phyloP scores from a whole-genome alignment of 2,113 vertebrate species.

The Brienomyrus brachyistius region DNA sequence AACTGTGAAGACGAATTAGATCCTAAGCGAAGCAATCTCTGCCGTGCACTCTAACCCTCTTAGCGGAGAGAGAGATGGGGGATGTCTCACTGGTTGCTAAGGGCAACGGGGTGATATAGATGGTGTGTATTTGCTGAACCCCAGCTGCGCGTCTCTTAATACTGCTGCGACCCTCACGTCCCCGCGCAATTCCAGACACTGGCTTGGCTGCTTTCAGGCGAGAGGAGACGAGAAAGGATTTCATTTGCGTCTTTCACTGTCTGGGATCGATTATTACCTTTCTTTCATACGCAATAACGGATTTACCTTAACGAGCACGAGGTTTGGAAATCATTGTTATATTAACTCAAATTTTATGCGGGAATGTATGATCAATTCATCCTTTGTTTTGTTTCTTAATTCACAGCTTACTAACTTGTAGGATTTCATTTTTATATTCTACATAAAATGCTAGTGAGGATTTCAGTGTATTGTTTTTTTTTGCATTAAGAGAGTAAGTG shows the following conservation, averaged over 20 bases:
- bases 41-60: conserved; percentile 35
- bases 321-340: conserved; percentile 34
- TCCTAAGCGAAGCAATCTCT: conserved; percentile 29
- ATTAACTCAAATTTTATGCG: conserved; percentile 4
- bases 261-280: conserved; percentile 43
- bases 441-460: neutral
- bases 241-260: conserved; percentile 43
- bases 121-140: conserved; percentile 33
- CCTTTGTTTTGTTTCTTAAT: neutral
- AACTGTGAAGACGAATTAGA: conserved; percentile 30
- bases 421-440: neutral
- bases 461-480: neutral
- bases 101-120: conserved; percentile 47
- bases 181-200: conserved; percentile 43
- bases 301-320: conserved; percentile 38
- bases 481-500: neutral
- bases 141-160: conserved; percentile 40
- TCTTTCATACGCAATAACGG: conserved; percentile 35
- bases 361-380: neutral
- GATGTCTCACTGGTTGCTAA: conserved; percentile 44
- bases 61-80: conserved; percentile 32
- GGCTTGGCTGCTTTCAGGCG: conserved; percentile 37
- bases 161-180: conserved; percentile 44
- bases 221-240: conserved; percentile 42
- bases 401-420: neutral